Percentiles rank a stretch among this genome's conserved stretches.
Evolutionary conservation across 2,888 invertebrate genomes (phyloP).

Genomic region (Ctenicera cuprea): DNA sequence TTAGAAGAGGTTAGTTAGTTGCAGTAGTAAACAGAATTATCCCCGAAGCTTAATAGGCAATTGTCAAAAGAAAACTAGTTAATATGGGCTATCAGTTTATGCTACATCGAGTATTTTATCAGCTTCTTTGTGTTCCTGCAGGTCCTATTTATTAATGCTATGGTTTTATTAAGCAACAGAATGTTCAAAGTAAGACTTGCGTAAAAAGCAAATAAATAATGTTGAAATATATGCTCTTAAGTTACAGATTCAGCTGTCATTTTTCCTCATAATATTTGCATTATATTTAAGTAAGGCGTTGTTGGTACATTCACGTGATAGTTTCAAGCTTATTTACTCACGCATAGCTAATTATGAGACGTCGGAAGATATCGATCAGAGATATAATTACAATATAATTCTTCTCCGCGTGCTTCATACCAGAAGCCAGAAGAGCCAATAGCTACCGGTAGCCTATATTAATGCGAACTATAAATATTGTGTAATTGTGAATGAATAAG

Average conservation of each 20-base stretch:
- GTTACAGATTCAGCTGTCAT: too few species aligned
- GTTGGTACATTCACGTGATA: too few species aligned
- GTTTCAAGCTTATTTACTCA: too few species aligned
- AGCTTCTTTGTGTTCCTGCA: too few species aligned
- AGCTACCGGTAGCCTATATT: slow-evolving; percentile 21
- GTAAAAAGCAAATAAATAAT: too few species aligned
- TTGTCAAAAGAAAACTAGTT: neutral
- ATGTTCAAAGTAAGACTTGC: too few species aligned
- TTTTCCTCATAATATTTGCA: too few species aligned
- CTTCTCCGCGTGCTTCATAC: neutral
- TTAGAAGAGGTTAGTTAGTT: neutral
- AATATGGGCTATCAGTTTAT: neutral
- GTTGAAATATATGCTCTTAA: too few species aligned
- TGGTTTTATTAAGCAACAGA: too few species aligned
- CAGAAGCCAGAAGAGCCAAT: neutral
- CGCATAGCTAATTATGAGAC: neutral
- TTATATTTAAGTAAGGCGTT: too few species aligned
- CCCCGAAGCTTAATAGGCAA: neutral
- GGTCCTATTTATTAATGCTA: too few species aligned
- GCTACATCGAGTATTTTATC: neutral
- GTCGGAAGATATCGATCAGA: slow-evolving; percentile 5
- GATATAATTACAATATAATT: neutral
- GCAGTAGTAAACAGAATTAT: neutral
- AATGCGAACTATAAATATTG: slow-evolving; percentile 23
- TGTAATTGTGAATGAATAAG: slow-evolving; percentile 25